These are phyloP conservation scores for Mastacembelus armatus DNA, from an alignment of 2,797 vertebrate species.

Conservation along the genomic window DNA sequence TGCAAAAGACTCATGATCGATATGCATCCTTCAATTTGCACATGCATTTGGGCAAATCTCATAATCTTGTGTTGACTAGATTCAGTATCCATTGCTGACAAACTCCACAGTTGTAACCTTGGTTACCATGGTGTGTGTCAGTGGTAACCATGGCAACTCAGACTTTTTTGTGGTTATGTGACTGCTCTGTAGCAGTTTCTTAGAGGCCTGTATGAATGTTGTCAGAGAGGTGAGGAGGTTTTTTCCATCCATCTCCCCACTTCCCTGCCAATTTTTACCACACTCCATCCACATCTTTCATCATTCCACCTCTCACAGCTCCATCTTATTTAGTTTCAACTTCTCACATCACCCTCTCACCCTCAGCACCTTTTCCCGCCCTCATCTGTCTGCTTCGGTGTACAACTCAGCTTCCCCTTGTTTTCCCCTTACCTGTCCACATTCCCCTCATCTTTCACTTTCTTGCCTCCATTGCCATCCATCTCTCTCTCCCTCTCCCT, in stretches of 20 bases:
- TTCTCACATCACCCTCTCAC: constrained; percentile 46
- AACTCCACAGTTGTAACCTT: constrained; percentile 63
- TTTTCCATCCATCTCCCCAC: constrained; percentile 51
- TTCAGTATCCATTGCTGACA: constrained; percentile 17
- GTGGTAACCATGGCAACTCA: constrained; percentile 71
- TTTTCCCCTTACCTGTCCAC: constrained; percentile 44
- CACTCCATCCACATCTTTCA: constrained; percentile 64
- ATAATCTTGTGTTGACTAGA: constrained; percentile 22
- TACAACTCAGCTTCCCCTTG: constrained; percentile 39
- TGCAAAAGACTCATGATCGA: constrained; percentile 1
- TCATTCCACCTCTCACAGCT: constrained; percentile 52
- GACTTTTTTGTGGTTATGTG: constrained; percentile 60
- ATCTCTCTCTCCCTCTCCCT: constrained; percentile 44
- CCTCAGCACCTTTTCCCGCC: constrained; percentile 31
- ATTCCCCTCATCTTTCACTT: constrained; percentile 53
- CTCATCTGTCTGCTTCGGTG: constrained; percentile 48
- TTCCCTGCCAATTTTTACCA: constrained; percentile 40
- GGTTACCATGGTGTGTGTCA: constrained; percentile 68
- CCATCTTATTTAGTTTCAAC: constrained; percentile 60
- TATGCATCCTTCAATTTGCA: neutral
- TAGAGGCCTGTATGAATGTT: constrained; percentile 49
- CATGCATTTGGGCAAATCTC: constrained; percentile 2
- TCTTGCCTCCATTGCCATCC: constrained; percentile 50
- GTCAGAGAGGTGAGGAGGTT: constrained; percentile 40
- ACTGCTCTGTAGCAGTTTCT: constrained; percentile 47